Base-by-base conservation (phyloP, 2,113 vertebrate genomes). In the Burhinus oedicnemus region DNA sequence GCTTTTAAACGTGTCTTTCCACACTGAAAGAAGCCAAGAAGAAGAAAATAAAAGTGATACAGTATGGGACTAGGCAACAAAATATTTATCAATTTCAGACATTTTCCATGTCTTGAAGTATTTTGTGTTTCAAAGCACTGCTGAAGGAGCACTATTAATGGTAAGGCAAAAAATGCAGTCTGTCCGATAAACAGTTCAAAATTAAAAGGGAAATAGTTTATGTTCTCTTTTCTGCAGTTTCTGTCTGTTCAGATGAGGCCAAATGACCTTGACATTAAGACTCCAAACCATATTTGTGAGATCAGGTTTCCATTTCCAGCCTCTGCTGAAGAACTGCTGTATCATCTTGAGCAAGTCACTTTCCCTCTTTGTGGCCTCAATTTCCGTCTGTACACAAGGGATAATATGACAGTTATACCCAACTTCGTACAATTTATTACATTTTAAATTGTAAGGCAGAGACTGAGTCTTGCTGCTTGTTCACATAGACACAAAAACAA, bases 251-350 rank as follows among this genome's bases (percentile, higher is more conserved):
- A 87, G 36, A 69, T 3, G 23, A 82, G 40, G 52, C n/a, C 58
- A 64, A 92, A 81, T 54, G 69, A 76, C 90, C 51, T 82, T 93
- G 87, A 79, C 81, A 68, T 87, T 93, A 93, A 57, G 78, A 71
- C 49, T 89, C 70, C 54, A 65, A 91, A 68, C 36, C 34, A 1
- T 57, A 72, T 55, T 88, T 90, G 47, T 78, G 65, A 94, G 84
- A 55, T 91, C 69, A 60, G 38, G 51, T 71, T 94, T 77, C 81
- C 57, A 36, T 40, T 90, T 57, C 81, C 57, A 82, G 38, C 23
- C 62, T 71, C 61, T 84, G 52, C 78, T 68, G 74, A 68, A 87
- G 89, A 68, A 27, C 47, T 83, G 77, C 89, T 91, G 47, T 30
- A 66, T 74, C 74, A 93, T 75, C 81, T 76, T 27, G 8, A 79